Percentiles rank a stretch among this genome's conserved stretches.
Evolutionary conservation across 2,888 invertebrate genomes (phyloP).

Genomic region (Ctena decussata): DNA sequence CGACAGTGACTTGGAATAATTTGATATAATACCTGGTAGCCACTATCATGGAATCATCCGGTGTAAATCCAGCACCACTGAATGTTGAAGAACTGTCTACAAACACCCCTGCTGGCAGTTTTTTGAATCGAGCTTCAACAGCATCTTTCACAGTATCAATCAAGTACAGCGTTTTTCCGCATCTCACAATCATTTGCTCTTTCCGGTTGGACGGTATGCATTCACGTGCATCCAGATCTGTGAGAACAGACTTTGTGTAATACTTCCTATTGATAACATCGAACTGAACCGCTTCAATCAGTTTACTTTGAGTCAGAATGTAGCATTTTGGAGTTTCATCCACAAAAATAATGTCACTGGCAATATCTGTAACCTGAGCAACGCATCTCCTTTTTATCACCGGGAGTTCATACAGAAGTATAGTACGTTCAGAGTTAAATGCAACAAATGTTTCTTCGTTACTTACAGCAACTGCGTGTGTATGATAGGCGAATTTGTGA

Average conservation of each 20-base stretch:
- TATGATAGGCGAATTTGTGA: constrained; percentile 77
- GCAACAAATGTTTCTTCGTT: constrained; percentile 74
- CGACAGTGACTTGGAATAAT: no score
- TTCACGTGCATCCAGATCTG: constrained; percentile 76
- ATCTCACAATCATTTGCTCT: constrained; percentile 73
- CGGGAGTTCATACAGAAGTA: constrained; percentile 78
- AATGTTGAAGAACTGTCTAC: constrained; percentile 77
- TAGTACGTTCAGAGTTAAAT: constrained; percentile 73
- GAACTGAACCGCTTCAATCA: constrained; percentile 72
- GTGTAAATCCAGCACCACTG: constrained; percentile 80
- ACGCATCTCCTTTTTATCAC: constrained; percentile 78
- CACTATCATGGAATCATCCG: constrained; percentile 76
- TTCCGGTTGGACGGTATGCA: constrained; percentile 72
- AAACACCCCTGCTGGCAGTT: constrained; percentile 78
- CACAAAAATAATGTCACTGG: constrained; percentile 74
- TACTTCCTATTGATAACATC: constrained; percentile 72
- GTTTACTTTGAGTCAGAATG: constrained; percentile 74
- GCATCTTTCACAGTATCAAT: constrained; percentile 71
- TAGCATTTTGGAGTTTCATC: constrained; percentile 72
- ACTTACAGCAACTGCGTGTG: constrained; percentile 78
- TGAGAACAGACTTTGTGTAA: constrained; percentile 69
- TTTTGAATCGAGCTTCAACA: constrained; percentile 67
- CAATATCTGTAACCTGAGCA: constrained; percentile 73
- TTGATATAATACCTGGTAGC: constrained; percentile 67
- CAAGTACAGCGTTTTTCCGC: constrained; percentile 75